A percentile compares a stretch with the other conserved stretches of the same genome.
Evolutionary conservation across 2,113 vertebrate genomes (phyloP).

Genomic region (Hippocampus guttulatus): DNA sequence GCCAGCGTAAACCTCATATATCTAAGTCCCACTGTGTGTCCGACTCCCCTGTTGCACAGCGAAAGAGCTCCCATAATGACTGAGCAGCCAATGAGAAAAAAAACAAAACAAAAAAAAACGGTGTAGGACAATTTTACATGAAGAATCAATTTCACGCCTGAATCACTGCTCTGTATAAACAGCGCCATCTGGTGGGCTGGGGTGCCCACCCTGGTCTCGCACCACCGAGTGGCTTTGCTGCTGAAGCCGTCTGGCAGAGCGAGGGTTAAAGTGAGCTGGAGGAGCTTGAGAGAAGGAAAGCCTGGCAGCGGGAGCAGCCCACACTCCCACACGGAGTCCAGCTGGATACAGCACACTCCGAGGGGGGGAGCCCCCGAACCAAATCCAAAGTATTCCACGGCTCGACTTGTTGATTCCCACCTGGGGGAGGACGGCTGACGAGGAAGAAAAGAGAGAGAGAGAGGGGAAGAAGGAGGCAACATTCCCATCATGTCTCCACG

Average conservation of each 20-base stretch:
- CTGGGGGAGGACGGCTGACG: conserved; percentile 21
- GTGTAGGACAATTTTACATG: too few relatives aligned
- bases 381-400: not conserved
- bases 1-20: too few relatives aligned
- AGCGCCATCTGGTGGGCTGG: not conserved
- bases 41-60: too few relatives aligned
- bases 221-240: not conserved
- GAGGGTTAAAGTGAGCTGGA: conserved; percentile 67
- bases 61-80: too few relatives aligned
- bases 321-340: conserved; percentile 1
- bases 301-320: conserved; percentile 6
- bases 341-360: conserved; percentile 8
- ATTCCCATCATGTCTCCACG: conserved; percentile 33
- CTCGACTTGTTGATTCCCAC: conserved; percentile 79
- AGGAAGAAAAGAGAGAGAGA: not conserved
- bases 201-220: not conserved
- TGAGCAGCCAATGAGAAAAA: too few relatives aligned
- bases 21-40: too few relatives aligned
- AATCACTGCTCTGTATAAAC: not conserved
- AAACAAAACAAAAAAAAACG: too few relatives aligned
- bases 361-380: conserved; percentile 14
- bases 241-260: conserved; percentile 16
- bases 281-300: conserved; percentile 64
- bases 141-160: too few relatives aligned
- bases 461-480: not conserved